Percentiles rank a stretch among this genome's conserved stretches.
These are phyloP conservation scores for Hippolais icterina DNA, from an alignment of 2,113 vertebrate genomes.

Conservation along the genomic window DNA sequence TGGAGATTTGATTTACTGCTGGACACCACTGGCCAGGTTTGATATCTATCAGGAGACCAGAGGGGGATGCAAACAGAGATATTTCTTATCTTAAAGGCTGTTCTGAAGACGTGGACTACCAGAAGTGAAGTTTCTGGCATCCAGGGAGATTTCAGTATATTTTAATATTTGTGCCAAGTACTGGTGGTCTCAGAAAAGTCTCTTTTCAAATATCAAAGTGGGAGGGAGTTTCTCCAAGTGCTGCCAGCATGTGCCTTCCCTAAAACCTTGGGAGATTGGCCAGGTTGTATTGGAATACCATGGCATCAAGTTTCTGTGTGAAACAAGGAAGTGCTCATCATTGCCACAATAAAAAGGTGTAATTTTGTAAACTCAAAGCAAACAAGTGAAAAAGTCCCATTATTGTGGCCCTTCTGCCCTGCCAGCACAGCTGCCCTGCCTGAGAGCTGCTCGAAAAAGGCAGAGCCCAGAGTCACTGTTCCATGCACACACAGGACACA, in stretches of 20 bases:
- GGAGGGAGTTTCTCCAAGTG: background rate
- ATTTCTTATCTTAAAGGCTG: background rate
- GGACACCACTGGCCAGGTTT: background rate
- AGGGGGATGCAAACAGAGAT: background rate
- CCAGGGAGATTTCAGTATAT: background rate
- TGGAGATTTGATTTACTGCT: background rate
- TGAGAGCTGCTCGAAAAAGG: background rate
- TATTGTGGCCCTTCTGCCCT: background rate
- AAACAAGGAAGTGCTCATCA: background rate
- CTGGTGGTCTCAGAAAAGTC: background rate
- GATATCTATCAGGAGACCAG: background rate
- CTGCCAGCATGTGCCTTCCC: background rate
- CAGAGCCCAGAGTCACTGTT: background rate
- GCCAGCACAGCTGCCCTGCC: background rate
- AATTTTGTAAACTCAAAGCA: background rate
- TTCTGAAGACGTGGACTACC: background rate
- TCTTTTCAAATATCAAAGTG: background rate
- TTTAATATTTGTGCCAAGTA: background rate
- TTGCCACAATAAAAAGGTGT: background rate
- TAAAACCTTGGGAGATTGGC: background rate
- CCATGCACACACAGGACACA: background rate
- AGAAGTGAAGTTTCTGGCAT: background rate
- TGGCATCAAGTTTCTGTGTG: background rate
- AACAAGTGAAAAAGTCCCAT: background rate
- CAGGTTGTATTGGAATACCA: background rate